Base-by-base conservation (phyloP, 2,797 vertebrate genomes). In the Darevskia mixta region DNA sequence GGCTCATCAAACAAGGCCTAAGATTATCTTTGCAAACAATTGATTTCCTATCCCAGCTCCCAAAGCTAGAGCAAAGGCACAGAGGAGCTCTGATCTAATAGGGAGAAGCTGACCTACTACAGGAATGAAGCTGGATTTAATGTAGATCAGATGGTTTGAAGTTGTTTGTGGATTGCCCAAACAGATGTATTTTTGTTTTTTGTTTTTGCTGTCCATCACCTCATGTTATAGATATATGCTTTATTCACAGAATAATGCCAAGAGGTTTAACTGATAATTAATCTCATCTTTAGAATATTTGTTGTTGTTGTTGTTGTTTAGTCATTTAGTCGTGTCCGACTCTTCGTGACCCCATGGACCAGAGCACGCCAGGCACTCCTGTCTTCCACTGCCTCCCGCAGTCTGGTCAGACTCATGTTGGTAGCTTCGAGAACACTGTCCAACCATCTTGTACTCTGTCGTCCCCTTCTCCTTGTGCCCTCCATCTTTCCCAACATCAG, bases 261-360 rank as follows among this genome's bases (percentile, higher is more conserved):
- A 86, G 72, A 55, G 81, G 90, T 91, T 79, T 92, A 89, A 88
- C 80, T 91, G 11, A 72, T 87, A 29, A 29, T 38, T 41, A 61
- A 88, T 90, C 91, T 86, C 89, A 91, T 90, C 49, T 79, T 86
- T 64, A 91, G 69, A 88, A 64, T 55, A 45, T 61, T 35, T 35
- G 35, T 35, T 35, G 35, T 35, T 35, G 1, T 35, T 35, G 35
- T 35, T 35, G 35, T 35, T 35, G 35, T 35, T 35, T 35, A 35
- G 35, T 35, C 35, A 3, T 35, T 35, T 35, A 35, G 35, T 35
- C 35, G 35, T 35, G 35, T 35, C 35, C 35, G 35, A 35, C 35
- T 35, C 35, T 35, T 35, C 35, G 35, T 35, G 35, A 35, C 35
- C 35, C 35, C 35, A 35, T 35, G 35, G 35, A 35, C 35, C 35